Base-by-base conservation (phyloP, 2,113 vertebrate species). In the Jacana jacana region DNA sequence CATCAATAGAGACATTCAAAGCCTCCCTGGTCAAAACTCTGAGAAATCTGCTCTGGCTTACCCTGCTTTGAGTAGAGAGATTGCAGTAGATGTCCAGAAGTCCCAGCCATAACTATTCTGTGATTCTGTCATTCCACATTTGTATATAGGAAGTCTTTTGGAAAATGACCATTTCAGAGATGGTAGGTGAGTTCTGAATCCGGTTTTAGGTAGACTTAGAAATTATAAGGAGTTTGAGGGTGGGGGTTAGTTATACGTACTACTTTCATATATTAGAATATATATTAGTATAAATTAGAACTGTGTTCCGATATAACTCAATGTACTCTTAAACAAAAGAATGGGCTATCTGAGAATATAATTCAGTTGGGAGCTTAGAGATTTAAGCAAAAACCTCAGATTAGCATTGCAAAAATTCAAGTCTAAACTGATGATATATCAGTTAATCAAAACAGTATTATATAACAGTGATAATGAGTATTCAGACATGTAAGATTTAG, bases 391-490 rank as follows among this genome's bases (percentile, higher is more conserved):
- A 83, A 69, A 69, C 77, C 22, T 88, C 20, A 6, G 60, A 81
- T 71, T 54, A 84, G 54, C 91, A 94, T 66, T 63, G 60, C 55
- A 90, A 88, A 93, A 86, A 66, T 37, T 73, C 25, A 72, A 83
- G 13, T 58, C 35, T 77, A 86, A 91, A 1, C 0, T 88, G 68
- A 88, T 70, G 63, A 63, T 0, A 0, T 77, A 91, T 11, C 54
- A 90, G 25, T 86, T 88, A 88, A 89, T 85, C 42, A 85, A 72
- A 91, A 76, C 40, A 73, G 3, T 54, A 84, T 91, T 96, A 72
- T 40, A 11, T 46, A 91, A 93, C 28, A 77, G n/a, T 37, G 71
- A 77, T 63, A 94, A 93, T 61, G 27, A 86, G 58, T 15, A 70
- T 49, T 77, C 69, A 86, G 63, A 83, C 9, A 49, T 12, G 11